Base-by-base conservation (phyloP, 2,797 vertebrate genomes). In the Mycteria americana region DNA sequence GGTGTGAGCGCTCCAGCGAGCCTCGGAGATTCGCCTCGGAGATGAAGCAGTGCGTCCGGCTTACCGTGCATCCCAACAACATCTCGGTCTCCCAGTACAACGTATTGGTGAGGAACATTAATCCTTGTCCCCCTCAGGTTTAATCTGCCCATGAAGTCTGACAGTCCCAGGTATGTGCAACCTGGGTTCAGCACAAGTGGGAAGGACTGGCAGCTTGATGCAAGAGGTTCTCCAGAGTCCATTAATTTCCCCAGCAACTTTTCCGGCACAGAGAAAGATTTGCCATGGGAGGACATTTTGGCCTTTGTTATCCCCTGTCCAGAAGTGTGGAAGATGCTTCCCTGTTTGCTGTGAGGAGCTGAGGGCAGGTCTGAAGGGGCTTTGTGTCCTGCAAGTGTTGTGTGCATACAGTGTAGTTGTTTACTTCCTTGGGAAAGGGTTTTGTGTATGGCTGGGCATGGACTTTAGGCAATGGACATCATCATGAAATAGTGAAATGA, bases 71-170 rank as follows among this genome's bases (percentile, higher is more conserved):
- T 70, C 99, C 99, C 91, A 99, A 99, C 98, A 99, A 99, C 98
- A 99, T 99, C 98, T 99, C 99, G 0, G 99, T 99, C 95, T 99
- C 99, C 93, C 99, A 99, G 98, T 99, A 99, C 95, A 99, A 98
- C 11, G 99, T 99, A 56, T 98, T 99, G 99, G 99, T 99, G 98
- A 99, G 99, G n/a, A 93, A 30, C 3, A 0, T 18, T 45, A 18
- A 8, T 13, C 62, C 37, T 62, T 72, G 39, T 28, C 39, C 28
- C 33, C 23, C 33, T 63, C 7, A 9, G n/a, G 10, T 79, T 39
- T 53, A 11, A 15, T 6, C 59, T 91, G 18, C 37, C 45, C 6
- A 0, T n/a, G n/a, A 30, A 7, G 4, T 2, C 2, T 76, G 74
- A n/a, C n/a, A 59, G 31, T 6, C 19, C 31, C 54, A 4, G 46